phyloP scores from a whole-genome alignment of 1,140 invertebrate species.

The Drosophila mojavensis region DNA sequence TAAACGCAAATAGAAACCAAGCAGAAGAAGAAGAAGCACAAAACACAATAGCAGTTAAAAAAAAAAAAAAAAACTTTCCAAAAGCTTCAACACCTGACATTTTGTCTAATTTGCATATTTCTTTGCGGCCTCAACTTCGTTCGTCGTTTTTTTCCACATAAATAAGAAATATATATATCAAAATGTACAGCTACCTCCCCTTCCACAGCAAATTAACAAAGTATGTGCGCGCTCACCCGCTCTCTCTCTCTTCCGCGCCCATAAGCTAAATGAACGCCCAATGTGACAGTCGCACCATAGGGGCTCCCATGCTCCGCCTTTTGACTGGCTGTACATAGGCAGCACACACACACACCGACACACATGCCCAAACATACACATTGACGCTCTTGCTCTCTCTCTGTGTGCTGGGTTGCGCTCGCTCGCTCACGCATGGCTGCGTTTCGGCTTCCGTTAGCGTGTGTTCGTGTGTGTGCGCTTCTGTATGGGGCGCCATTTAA shows the following conservation, averaged over 20 bases:
- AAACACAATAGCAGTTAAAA: slow-evolving; percentile 6
- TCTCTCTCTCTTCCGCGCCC: slow-evolving; percentile 18
- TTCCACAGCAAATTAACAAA: slow-evolving; percentile 44
- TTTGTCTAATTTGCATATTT: slow-evolving; percentile 70
- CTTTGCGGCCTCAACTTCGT: slow-evolving; percentile 2
- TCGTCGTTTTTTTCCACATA: not conserved
- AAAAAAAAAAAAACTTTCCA: slow-evolving; percentile 21
- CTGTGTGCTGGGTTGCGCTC: slow-evolving; percentile 25
- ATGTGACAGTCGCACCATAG: slow-evolving; percentile 45
- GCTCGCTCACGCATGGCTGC: slow-evolving; percentile 51
- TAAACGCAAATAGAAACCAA: slow-evolving; percentile 10
- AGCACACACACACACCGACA: slow-evolving; percentile 5
- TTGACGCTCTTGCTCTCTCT: slow-evolving; percentile 30
- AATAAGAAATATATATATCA: slow-evolving; percentile 26
- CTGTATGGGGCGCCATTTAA: slow-evolving; percentile 75
- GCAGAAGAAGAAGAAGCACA: not conserved
- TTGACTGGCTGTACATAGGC: slow-evolving; percentile 38
- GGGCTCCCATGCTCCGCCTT: slow-evolving; percentile 75
- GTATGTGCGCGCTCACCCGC: slow-evolving; percentile 1
- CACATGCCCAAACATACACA: slow-evolving; percentile 12
- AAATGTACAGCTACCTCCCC: slow-evolving; percentile 11
- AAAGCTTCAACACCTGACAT: slow-evolving; percentile 62
- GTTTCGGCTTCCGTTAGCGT: slow-evolving; percentile 31
- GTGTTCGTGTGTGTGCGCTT: slow-evolving; percentile 20
- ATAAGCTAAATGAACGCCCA: slow-evolving; percentile 46